Evolutionary conservation across 2,888 invertebrate genomes (phyloP), one percentile per base, ranked within the genome.

Genomic region (Invenusta paracnida): DNA sequence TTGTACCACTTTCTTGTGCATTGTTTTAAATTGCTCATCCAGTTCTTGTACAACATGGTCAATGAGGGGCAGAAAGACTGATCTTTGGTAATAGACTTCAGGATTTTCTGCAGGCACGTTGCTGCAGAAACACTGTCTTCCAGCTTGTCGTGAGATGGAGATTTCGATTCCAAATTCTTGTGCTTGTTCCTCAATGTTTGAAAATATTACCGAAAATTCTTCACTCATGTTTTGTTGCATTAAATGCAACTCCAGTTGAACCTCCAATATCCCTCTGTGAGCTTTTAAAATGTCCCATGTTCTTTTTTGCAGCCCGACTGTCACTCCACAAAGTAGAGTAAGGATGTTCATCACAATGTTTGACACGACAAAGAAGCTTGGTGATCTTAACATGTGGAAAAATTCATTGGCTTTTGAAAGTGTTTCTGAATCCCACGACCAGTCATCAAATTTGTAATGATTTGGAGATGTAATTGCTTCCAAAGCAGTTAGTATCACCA

Each of bases 361-460:
- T 23, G 2, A 73, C 11, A 73, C 25, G 73, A 73, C 73, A 23
- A 25, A 73, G 11, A 73, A 73, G 73, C 73, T n/a, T 73, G 73
- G 73, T 23, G 73, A 73, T 23, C 25, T 73, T n/a, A 73, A 73
- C 27, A 73, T 73, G 25, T 73, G 17, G 17, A 73, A 23, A 73
- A 73, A n/a, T 23, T 23, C 25, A 73, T 73, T 73, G 11, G 73
- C 73, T 73, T 73, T 73, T 25, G 73, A n/a, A 73, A 73, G 11
- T 5, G 73, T 73, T 73, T 73, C 25, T 73, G 23, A 73, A 73
- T 73, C 73, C 73, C 73, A 73, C 73, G 73, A 73, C 73, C 73
- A 73, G 25, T 73, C 73, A 73, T 23, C 73, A 73, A 73, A 73
- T 73, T 73, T 23, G 25, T 5, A 73, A n/a, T n/a, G n/a, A 25